Evolutionary conservation across 2,797 vertebrate species (phyloP).

Genomic region (Onychomys leucogaster): DNA sequence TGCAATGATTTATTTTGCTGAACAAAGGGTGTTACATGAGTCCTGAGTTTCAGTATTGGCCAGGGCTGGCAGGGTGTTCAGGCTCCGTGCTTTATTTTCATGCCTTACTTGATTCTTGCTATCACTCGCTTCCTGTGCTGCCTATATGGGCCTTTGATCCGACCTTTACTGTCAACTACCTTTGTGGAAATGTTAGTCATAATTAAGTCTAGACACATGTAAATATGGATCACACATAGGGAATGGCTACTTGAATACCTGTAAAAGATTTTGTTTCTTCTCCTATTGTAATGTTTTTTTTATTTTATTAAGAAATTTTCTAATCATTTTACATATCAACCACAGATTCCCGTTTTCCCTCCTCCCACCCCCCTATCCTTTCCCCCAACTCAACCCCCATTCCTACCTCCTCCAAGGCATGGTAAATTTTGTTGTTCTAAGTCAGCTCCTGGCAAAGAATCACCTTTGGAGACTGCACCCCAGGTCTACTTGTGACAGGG

Average conservation of each 20-base stretch:
- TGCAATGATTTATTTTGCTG: not conserved
- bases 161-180: not conserved
- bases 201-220: not conserved
- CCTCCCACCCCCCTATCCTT: too few relatives aligned
- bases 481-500: not conserved
- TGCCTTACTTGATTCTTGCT: not conserved
- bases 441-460: not conserved
- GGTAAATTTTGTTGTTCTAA: not conserved
- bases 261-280: not conserved
- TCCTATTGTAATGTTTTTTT: too few relatives aligned
- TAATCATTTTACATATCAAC: too few relatives aligned
- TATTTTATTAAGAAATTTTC: too few relatives aligned
- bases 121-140: too few relatives aligned
- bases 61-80: not conserved
- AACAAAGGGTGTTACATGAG: fast-evolving
- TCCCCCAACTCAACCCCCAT: too few relatives aligned
- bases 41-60: not conserved
- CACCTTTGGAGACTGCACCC: not conserved
- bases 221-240: not conserved
- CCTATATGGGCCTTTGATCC: not conserved
- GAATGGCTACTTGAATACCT: not conserved
- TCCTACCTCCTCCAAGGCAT: too few relatives aligned
- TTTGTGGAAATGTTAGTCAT: not conserved
- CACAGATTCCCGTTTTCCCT: too few relatives aligned
- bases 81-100: not conserved